phyloP scores from a whole-genome alignment of 2,113 vertebrate genomes.

The Macaca nemestrina region DNA sequence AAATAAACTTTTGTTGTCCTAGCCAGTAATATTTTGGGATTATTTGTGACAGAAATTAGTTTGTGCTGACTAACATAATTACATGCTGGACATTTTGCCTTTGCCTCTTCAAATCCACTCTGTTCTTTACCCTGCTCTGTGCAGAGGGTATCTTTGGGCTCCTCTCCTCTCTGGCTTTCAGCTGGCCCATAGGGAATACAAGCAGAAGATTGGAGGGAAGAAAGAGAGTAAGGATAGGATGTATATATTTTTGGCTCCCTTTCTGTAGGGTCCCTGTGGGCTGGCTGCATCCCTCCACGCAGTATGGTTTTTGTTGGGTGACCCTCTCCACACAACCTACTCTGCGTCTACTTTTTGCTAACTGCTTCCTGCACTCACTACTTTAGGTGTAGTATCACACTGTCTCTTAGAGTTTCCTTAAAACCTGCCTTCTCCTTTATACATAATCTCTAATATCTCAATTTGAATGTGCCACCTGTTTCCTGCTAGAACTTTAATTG shows the following conservation, averaged over 20 bases:
- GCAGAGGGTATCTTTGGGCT: background rate
- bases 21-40: background rate
- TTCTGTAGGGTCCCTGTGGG: background rate
- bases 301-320: background rate
- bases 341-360: background rate
- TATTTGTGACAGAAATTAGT: background rate
- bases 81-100: background rate
- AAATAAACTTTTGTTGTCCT: background rate
- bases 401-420: background rate
- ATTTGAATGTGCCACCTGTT: background rate
- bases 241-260: background rate
- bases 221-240: background rate
- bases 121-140: background rate
- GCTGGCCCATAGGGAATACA: background rate
- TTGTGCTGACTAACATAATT: background rate
- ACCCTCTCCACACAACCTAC: background rate
- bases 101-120: background rate
- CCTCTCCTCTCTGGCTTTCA: background rate
- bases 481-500: background rate
- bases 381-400: background rate
- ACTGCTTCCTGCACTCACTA: background rate
- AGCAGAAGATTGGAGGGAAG: background rate
- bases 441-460: background rate
- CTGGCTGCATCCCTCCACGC: background rate
- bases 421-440: background rate